phyloP scores from a whole-genome alignment of 2,797 vertebrate species.

The Poecilia velifera region DNA sequence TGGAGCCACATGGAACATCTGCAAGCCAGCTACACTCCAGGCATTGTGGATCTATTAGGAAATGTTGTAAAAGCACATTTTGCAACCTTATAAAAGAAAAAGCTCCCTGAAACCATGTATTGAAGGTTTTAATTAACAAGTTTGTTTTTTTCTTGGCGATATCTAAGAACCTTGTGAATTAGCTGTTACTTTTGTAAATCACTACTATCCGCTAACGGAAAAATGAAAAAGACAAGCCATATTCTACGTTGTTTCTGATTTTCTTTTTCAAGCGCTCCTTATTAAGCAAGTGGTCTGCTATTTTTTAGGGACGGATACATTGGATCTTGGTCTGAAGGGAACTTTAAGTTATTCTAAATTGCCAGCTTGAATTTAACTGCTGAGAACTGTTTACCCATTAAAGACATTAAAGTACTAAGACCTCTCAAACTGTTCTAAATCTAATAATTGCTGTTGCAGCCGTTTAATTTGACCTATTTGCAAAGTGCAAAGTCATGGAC shows the following conservation, averaged over 20 bases:
- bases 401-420: conserved; percentile 25
- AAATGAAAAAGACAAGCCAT: conserved; percentile 26
- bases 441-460: conserved; percentile 2
- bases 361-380: conserved; percentile 22
- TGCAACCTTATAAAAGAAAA: conserved; percentile 74
- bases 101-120: conserved; percentile 42
- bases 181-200: conserved; percentile 30
- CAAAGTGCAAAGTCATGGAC: conserved; percentile 38
- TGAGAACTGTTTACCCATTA: conserved; percentile 20
- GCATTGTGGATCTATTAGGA: conserved; percentile 63
- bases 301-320: conserved; percentile 31
- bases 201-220: conserved; percentile 42
- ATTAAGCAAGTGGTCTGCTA: conserved; percentile 27
- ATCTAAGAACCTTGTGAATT: conserved; percentile 36
- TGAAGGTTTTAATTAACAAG: conserved; percentile 37
- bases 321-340: conserved; percentile 23
- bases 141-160: conserved; percentile 33
- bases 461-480: conserved; percentile 23
- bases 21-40: conserved; percentile 49
- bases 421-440: conserved; percentile 6
- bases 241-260: conserved; percentile 43
- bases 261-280: conserved; percentile 44
- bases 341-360: conserved; percentile 18
- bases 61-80: conserved; percentile 55
- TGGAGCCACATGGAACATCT: conserved; percentile 60